These are phyloP conservation scores for Azemiops feae DNA, from an alignment of 2,113 vertebrate species.

Conservation along the genomic window DNA sequence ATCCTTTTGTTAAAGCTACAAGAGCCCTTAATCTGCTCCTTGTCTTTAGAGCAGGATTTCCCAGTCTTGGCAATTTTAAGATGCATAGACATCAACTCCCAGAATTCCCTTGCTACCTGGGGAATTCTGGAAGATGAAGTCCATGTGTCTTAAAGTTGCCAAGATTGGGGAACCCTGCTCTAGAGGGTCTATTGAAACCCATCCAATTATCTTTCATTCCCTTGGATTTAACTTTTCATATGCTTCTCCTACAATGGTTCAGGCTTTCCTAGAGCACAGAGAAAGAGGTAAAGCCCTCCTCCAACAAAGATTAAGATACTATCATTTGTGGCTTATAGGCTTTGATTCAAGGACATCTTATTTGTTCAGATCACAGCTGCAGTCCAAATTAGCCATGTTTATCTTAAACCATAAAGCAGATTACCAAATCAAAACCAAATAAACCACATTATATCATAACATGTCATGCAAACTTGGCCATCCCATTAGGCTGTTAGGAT, in stretches of 20 bases:
- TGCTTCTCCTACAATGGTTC: background rate
- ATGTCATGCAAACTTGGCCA: background rate
- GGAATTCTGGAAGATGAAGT: background rate
- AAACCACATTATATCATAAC: background rate
- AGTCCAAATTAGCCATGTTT: background rate
- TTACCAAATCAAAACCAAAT: background rate
- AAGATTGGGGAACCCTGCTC: background rate
- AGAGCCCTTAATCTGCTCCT: background rate
- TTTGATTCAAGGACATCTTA: background rate
- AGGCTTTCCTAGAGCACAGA: accelerated
- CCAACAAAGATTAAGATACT: background rate
- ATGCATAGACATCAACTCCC: background rate
- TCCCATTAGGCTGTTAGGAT: background rate
- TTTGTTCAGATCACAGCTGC: background rate
- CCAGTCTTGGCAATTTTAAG: background rate
- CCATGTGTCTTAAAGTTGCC: background rate
- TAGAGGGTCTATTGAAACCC: background rate
- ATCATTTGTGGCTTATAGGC: background rate
- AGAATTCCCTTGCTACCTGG: background rate
- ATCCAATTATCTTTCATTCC: background rate
- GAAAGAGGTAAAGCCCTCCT: accelerated
- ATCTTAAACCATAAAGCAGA: background rate
- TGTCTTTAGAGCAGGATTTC: background rate
- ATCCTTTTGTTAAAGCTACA: background rate
- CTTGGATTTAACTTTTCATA: background rate